Percentiles rank a stretch among this genome's conserved stretches.
Evolutionary conservation across 2,888 invertebrate species (phyloP).

Genomic region (Caenorhabditis afra): DNA sequence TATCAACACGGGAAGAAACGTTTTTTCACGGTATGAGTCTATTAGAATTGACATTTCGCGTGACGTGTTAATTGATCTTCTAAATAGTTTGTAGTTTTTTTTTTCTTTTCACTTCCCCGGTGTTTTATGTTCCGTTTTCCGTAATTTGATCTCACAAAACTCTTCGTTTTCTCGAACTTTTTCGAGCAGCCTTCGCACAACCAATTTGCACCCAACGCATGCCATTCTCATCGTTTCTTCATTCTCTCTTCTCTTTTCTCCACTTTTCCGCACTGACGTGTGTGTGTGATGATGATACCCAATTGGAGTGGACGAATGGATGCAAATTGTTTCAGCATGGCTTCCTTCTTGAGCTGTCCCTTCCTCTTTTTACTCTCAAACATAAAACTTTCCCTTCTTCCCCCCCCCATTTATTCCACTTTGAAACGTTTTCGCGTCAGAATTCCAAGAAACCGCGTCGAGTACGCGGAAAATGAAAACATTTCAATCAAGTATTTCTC

Average conservation of each 20-base stretch:
- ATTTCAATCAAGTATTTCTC: slow-evolving; percentile 32
- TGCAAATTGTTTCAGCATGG: slow-evolving; percentile 35
- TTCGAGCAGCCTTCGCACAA: slow-evolving; percentile 6
- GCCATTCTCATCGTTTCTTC: slow-evolving; percentile 47
- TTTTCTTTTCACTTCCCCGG: slow-evolving; percentile 7
- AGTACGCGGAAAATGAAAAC: slow-evolving; percentile 16
- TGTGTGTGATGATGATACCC: slow-evolving; percentile 37
- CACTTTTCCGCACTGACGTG: no score
- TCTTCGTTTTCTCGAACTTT: slow-evolving; percentile 33
- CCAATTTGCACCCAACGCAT: slow-evolving; percentile 53
- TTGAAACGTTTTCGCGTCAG: slow-evolving; percentile 28
- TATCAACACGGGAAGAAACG: slow-evolving; percentile 2
- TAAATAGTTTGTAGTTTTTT: slow-evolving; percentile 14
- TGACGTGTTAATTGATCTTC: not conserved
- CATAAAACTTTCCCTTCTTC: no score
- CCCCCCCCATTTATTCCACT: not conserved
- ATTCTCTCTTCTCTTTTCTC: slow-evolving; percentile 9
- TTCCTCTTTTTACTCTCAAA: not conserved
- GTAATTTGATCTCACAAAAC: slow-evolving; percentile 44
- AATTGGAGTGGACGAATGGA: slow-evolving; percentile 7
- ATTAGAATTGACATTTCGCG: not conserved
- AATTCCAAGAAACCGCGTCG: slow-evolving; percentile 16
- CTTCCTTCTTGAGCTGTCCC: not conserved
- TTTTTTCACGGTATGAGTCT: not conserved
- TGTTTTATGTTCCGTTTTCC: slow-evolving; percentile 51